Percentiles rank a stretch among this genome's conserved stretches.
phyloP scores from a whole-genome alignment of 2,888 invertebrate species.

The Stenchaetothrips biformis region DNA sequence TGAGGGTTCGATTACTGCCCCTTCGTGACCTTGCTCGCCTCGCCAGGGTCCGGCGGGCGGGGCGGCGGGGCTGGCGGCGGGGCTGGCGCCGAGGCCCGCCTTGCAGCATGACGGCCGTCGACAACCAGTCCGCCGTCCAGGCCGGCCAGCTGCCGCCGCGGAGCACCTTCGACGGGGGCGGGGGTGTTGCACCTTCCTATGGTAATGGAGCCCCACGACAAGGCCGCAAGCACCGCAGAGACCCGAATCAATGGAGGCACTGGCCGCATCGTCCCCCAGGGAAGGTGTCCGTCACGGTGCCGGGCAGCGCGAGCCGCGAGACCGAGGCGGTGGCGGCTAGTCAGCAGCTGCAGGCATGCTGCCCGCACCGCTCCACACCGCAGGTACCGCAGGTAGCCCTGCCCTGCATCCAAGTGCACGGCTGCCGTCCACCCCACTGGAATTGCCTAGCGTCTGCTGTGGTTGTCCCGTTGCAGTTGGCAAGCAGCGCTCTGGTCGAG shows the following conservation, averaged over 20 bases:
- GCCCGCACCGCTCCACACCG: neutral
- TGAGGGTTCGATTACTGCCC: too few species aligned
- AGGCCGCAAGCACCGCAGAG: too few species aligned
- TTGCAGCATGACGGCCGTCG: neutral
- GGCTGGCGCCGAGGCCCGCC: neutral
- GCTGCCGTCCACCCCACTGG: neutral
- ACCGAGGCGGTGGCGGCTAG: too few species aligned
- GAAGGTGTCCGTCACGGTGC: too few species aligned
- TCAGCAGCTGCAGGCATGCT: neutral
- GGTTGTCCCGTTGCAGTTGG: too few species aligned
- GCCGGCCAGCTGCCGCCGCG: neutral
- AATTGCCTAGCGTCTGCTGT: too few species aligned
- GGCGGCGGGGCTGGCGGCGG: neutral
- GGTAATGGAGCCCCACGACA: too few species aligned
- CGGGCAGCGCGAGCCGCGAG: too few species aligned
- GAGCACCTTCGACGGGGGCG: neutral
- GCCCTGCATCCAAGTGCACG: neutral
- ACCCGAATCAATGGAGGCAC: too few species aligned
- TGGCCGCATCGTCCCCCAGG: too few species aligned
- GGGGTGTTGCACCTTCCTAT: neutral
- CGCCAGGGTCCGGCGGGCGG: neutral
- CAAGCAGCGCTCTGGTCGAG: neutral
- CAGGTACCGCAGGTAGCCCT: neutral
- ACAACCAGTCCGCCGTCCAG: neutral
- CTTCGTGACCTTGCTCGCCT: too few species aligned